Evolutionary conservation across 2,888 invertebrate species (phyloP).

Genomic region (Caenorhabditis sp.): DNA sequence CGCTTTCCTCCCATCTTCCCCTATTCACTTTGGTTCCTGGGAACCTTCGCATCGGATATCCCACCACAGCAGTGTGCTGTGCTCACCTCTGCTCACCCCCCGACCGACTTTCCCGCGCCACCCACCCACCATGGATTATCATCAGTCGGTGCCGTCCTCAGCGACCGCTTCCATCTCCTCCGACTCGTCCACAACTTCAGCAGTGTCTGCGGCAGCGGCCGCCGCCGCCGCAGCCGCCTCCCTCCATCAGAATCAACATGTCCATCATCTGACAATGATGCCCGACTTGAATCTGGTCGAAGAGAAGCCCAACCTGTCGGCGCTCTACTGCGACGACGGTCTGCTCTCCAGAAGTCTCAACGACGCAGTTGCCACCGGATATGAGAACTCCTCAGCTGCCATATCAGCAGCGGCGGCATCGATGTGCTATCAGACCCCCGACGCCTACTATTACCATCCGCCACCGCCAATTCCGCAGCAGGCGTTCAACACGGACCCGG

Average conservation of each 20-base stretch:
- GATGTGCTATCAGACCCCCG: conserved; percentile 40
- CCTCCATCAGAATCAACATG: conserved; percentile 30
- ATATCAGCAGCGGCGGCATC: conserved; percentile 41
- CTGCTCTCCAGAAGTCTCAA: conserved; percentile 33
- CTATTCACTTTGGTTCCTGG: conserved; percentile 1
- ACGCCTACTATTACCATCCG: conserved; percentile 49
- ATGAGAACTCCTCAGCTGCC: conserved; percentile 33
- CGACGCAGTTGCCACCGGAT: conserved; percentile 32
- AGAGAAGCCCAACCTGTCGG: conserved; percentile 36
- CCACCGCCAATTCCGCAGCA: conserved; percentile 15
- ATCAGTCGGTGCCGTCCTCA: no score
- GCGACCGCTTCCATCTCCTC: conserved; percentile 34
- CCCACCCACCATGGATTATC: conserved; percentile 50
- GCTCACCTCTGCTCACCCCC: background rate
- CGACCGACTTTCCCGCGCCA: conserved; percentile 44
- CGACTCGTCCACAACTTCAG: conserved; percentile 21
- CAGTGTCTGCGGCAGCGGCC: conserved; percentile 34
- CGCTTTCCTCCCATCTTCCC: background rate
- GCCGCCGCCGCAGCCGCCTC: conserved; percentile 46
- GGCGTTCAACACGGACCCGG: background rate
- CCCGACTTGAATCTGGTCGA: conserved; percentile 9
- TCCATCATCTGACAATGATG: conserved; percentile 48
- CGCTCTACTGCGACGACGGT: conserved; percentile 26
- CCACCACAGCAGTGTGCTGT: conserved; percentile 28
- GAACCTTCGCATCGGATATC: conserved; percentile 60